Percentiles rank a stretch among this genome's conserved stretches.
These are phyloP conservation scores for Sceloporus tristichus DNA, from an alignment of 2,113 vertebrate species.

Conservation along the genomic window DNA sequence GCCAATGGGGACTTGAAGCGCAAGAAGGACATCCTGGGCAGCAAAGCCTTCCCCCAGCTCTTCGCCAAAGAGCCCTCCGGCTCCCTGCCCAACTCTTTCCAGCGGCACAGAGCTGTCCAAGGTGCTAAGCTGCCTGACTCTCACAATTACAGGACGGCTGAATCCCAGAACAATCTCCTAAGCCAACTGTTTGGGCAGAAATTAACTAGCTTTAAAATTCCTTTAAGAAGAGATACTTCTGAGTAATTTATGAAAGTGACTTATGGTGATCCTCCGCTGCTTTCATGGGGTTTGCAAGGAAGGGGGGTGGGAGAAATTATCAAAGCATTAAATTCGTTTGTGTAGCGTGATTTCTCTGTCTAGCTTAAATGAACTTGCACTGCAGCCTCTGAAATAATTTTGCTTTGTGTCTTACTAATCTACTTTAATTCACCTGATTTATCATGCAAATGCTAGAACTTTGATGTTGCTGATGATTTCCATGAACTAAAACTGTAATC, in stretches of 20 bases:
- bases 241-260: constrained; percentile 86
- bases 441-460: constrained; percentile 84
- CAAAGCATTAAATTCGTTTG: constrained; percentile 77
- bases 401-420: constrained; percentile 84
- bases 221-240: constrained; percentile 92
- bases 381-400: constrained; percentile 85
- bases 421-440: constrained; percentile 84
- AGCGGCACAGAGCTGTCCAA: constrained; percentile 77
- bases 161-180: constrained; percentile 95
- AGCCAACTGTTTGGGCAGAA: constrained; percentile 98
- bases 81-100: constrained; percentile 80
- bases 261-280: constrained; percentile 74
- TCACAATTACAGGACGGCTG: constrained; percentile 88
- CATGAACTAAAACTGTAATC: constrained; percentile 80
- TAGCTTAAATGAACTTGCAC: constrained; percentile 89
- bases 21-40: constrained; percentile 83
- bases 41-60: constrained; percentile 80
- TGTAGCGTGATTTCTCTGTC: constrained; percentile 78
- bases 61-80: constrained; percentile 83
- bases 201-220: constrained; percentile 99
- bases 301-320: constrained; percentile 60
- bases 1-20: constrained; percentile 82
- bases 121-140: constrained; percentile 79
- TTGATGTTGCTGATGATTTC: constrained; percentile 82
- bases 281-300: constrained; percentile 73